phyloP scores from a whole-genome alignment of 2,113 vertebrate genomes.

The Circaetus gallicus region DNA sequence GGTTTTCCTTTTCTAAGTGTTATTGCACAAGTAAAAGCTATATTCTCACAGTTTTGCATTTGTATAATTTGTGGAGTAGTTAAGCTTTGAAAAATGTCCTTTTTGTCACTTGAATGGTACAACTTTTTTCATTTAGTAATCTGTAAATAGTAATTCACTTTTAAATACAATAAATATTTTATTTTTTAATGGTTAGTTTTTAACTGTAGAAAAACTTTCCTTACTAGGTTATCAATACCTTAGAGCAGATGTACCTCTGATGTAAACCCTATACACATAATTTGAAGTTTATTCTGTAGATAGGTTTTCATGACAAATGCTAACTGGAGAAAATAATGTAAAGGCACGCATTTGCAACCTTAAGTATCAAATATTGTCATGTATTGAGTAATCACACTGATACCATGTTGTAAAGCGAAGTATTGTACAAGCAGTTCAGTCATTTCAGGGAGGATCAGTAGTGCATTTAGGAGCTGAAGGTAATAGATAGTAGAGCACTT shows the following conservation, averaged over 20 bases:
- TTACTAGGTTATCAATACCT: not conserved
- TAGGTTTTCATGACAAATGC: not conserved
- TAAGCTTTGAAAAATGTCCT: not conserved
- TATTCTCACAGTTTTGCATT: not conserved
- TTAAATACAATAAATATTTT: not conserved
- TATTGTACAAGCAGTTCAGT: not conserved
- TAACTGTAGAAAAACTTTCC: not conserved
- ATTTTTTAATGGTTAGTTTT: not conserved
- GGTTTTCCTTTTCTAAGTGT: not conserved
- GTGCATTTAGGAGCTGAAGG: not conserved
- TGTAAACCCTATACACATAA: not conserved
- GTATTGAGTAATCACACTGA: not conserved
- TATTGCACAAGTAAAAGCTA: not conserved
- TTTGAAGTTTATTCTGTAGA: not conserved
- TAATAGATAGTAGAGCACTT: not conserved
- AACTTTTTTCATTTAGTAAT: not conserved
- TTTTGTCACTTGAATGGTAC: not conserved
- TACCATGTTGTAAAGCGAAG: not conserved
- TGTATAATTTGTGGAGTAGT: not conserved
- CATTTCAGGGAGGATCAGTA: not conserved
- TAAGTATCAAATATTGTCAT: not conserved
- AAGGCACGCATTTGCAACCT: not conserved
- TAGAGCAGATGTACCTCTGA: not conserved
- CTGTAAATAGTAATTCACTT: not conserved
- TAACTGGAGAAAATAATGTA: not conserved